phyloP scores from a whole-genome alignment of 1,140 invertebrate genomes.

The Oncopodura yosiiana region DNA sequence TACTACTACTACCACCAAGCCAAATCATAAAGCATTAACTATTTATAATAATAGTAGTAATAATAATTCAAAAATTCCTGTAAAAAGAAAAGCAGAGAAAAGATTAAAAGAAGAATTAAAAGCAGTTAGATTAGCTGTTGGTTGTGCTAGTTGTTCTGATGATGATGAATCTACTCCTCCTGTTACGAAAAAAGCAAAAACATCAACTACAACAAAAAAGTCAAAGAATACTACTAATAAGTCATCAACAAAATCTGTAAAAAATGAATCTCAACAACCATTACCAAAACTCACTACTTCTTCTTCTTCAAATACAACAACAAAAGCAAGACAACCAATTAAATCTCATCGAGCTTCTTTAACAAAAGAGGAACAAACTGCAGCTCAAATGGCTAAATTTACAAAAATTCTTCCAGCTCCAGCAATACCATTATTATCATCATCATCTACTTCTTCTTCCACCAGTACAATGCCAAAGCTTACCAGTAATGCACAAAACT shows the following conservation, averaged over 20 bases:
- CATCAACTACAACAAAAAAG: neutral
- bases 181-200: constrained; percentile 10
- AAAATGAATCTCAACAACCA: neutral
- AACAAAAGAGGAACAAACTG: constrained; percentile 16
- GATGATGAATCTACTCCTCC: constrained; percentile 7
- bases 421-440: too few species aligned
- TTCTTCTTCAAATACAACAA: neutral
- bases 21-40: neutral
- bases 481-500: neutral
- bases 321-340: neutral
- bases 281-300: neutral
- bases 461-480: too few species aligned
- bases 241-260: constrained; percentile 2
- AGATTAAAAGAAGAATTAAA: constrained; percentile 15
- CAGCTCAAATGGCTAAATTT: constrained; percentile 25
- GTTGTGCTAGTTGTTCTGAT: constrained; percentile 24
- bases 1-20: neutral
- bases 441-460: too few species aligned
- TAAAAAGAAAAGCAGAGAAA: constrained; percentile 14
- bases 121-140: constrained; percentile 9
- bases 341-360: neutral
- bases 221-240: constrained; percentile 2
- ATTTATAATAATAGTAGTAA: neutral
- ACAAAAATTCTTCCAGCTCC: constrained; percentile 29
- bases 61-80: neutral